These are phyloP conservation scores for Lasius fuliginosus DNA, from an alignment of 2,888 invertebrate species.

Conservation along the genomic window DNA sequence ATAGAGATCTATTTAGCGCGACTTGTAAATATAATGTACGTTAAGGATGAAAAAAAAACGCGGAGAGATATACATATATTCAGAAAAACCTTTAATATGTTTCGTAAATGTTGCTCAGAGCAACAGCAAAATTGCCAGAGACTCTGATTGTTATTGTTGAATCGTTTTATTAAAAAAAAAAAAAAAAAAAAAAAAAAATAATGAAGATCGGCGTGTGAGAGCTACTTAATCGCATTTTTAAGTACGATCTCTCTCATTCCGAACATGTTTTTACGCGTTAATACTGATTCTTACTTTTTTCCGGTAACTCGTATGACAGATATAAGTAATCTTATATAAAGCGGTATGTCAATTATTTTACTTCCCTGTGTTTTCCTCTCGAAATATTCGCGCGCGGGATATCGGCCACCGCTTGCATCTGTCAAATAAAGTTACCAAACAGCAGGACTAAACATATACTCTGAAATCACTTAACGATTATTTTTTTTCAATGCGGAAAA, in stretches of 20 bases:
- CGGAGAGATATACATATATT: conserved; percentile 62
- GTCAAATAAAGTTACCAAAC: conserved; percentile 70
- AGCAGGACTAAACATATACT: conserved; percentile 62
- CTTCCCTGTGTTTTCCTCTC: conserved; percentile 32
- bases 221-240: conserved; percentile 36
- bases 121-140: conserved; percentile 74
- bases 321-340: conserved; percentile 17
- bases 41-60: conserved; percentile 64
- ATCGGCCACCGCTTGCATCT: conserved; percentile 50
- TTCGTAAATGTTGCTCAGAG: conserved; percentile 64
- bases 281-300: conserved; percentile 66
- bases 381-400: conserved; percentile 11
- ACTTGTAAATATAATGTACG: conserved; percentile 77
- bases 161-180: conserved; percentile 58
- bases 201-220: conserved; percentile 29
- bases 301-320: conserved; percentile 66
- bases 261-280: conserved; percentile 56
- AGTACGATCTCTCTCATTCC: conserved; percentile 42
- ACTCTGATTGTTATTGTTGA: conserved; percentile 62
- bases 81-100: conserved; percentile 61
- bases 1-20: conserved; percentile 73
- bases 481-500: conserved; percentile 50
- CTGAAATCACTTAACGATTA: conserved; percentile 40
- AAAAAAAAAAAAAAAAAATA: conserved; percentile 13
- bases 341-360: conserved; percentile 41